These are phyloP conservation scores for Sycophila texana DNA, from an alignment of 2,888 invertebrate genomes.

Conservation along the genomic window DNA sequence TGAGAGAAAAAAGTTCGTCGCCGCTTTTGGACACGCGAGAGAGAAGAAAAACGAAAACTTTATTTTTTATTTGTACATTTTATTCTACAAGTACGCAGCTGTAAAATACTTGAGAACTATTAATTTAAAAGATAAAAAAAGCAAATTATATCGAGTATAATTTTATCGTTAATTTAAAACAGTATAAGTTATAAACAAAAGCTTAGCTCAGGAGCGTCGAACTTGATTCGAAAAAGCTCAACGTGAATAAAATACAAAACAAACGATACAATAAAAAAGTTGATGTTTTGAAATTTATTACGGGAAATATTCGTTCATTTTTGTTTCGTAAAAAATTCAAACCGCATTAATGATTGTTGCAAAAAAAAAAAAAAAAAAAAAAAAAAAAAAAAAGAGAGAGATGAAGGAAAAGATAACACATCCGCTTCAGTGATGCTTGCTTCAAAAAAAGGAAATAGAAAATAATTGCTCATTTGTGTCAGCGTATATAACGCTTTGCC, in stretches of 20 bases:
- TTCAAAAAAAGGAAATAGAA: too few species aligned
- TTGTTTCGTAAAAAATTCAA: too few species aligned
- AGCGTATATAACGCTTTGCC: too few species aligned
- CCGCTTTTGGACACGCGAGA: conserved; percentile 31
- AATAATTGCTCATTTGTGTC: too few species aligned
- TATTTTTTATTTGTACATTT: not conserved
- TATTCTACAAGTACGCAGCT: not conserved
- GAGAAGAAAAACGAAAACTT: not conserved
- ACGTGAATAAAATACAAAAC: not conserved
- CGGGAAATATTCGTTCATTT: not conserved
- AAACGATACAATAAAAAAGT: not conserved
- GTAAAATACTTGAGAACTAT: not conserved
- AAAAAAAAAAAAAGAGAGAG: too few species aligned
- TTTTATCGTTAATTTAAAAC: conserved; percentile 1
- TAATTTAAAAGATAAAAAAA: not conserved
- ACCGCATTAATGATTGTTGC: too few species aligned
- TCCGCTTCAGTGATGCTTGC: too few species aligned
- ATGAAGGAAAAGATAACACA: too few species aligned
- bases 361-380: too few species aligned
- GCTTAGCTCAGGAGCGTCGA: not conserved
- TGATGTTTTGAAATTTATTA: not conserved
- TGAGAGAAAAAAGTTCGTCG: conserved; percentile 11
- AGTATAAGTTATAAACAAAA: not conserved
- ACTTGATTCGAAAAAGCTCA: not conserved
- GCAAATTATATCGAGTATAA: not conserved